phyloP scores from a whole-genome alignment of 1,140 invertebrate genomes.

The Copidosoma floridanum region DNA sequence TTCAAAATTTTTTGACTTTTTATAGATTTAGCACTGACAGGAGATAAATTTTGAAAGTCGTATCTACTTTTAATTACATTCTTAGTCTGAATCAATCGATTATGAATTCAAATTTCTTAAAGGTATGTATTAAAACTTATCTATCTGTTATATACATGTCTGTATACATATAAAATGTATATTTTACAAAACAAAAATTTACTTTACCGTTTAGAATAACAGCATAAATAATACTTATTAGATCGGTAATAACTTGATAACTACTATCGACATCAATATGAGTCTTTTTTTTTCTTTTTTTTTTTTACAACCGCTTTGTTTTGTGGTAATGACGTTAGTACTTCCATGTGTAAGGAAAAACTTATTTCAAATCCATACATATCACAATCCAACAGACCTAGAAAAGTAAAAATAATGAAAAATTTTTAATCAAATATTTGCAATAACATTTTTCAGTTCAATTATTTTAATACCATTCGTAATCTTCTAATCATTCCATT shows the following conservation, averaged over 20 bases:
- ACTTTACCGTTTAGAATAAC: slow-evolving; percentile 21
- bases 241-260: slow-evolving; percentile 20
- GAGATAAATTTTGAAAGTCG: no score
- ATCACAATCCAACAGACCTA: slow-evolving; percentile 10
- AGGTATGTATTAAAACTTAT: slow-evolving; percentile 13
- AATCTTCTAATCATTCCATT: slow-evolving; percentile 66
- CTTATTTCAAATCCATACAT: slow-evolving; percentile 23
- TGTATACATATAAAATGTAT: slow-evolving; percentile 14
- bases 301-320: slow-evolving; percentile 11
- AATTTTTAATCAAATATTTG: no score
- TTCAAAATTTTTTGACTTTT: slow-evolving; percentile 18
- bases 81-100: slow-evolving; percentile 20
- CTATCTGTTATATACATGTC: slow-evolving; percentile 3
- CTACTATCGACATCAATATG: slow-evolving; percentile 28
- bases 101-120: slow-evolving; percentile 14
- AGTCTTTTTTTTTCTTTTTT: slow-evolving; percentile 26
- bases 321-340: slow-evolving; percentile 19
- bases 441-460: no score
- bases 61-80: slow-evolving; percentile 10
- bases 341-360: slow-evolving; percentile 5
- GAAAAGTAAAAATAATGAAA: neutral
- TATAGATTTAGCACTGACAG: no score
- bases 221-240: slow-evolving; percentile 27
- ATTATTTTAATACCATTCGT: slow-evolving; percentile 9
- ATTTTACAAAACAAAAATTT: slow-evolving; percentile 21